Evolutionary conservation across 1,140 invertebrate genomes (phyloP).

Genomic region (Sycophila sp.): DNA sequence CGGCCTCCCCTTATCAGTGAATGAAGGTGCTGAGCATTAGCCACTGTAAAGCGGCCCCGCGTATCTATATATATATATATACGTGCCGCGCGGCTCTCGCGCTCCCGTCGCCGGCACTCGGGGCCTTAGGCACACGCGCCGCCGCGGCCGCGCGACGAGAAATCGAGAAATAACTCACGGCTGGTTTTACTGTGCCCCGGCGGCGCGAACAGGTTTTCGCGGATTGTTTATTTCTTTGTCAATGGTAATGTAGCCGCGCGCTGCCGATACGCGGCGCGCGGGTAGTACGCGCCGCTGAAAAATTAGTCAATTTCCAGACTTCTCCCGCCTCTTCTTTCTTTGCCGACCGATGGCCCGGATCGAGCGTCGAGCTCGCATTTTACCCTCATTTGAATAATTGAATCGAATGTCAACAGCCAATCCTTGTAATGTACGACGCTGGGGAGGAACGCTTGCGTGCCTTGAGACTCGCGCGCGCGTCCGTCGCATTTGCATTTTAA

Average conservation of each 20-base stretch:
- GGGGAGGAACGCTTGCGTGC: neutral
- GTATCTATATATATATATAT: too few relatives aligned
- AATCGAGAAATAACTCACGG: slow-evolving; percentile 22
- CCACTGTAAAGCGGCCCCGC: slow-evolving; percentile 13
- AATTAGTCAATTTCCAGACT: slow-evolving; percentile 19
- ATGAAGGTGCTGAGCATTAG: slow-evolving; percentile 28
- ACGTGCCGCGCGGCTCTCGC: neutral
- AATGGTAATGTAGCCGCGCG: neutral
- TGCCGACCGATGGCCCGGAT: neutral
- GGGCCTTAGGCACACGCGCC: too few relatives aligned
- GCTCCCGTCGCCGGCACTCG: too few relatives aligned
- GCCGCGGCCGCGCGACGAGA: neutral
- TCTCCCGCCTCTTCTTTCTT: neutral
- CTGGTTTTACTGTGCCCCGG: neutral
- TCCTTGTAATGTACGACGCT: neutral
- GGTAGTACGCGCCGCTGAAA: slow-evolving; percentile 3
- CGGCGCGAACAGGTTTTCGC: slow-evolving; percentile 10
- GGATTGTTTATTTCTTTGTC: slow-evolving; percentile 35
- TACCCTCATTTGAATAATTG: slow-evolving; percentile 31
- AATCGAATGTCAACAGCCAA: slow-evolving; percentile 25
- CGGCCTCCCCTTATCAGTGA: slow-evolving; percentile 16
- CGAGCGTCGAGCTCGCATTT: slow-evolving; percentile 1
- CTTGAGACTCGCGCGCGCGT: neutral
- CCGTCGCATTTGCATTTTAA: neutral
- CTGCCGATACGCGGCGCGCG: neutral